These are phyloP conservation scores for Sesia bembeciformis DNA, from an alignment of 2,888 invertebrate species.

Conservation along the genomic window DNA sequence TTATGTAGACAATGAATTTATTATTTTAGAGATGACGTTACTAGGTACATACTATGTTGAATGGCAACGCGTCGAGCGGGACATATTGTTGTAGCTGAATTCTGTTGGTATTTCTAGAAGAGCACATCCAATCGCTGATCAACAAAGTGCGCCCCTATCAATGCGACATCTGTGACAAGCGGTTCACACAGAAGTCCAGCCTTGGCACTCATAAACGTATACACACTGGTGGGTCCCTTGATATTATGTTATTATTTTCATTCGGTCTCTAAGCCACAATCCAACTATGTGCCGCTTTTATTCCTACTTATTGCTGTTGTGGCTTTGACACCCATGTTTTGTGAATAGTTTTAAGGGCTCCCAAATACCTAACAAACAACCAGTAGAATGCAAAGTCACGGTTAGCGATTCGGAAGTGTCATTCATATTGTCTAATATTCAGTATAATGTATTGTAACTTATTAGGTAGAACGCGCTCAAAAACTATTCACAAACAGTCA, in stretches of 20 bases:
- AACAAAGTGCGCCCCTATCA: constrained; percentile 77
- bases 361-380: constrained; percentile 29
- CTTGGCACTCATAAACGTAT: constrained; percentile 87
- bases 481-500: constrained; percentile 74
- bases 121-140: constrained; percentile 77
- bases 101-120: constrained; percentile 75
- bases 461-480: constrained; percentile 66
- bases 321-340: constrained; percentile 67
- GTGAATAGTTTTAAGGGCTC: constrained; percentile 74
- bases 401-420: constrained; percentile 48
- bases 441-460: constrained; percentile 8
- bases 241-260: constrained; percentile 57
- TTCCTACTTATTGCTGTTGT: constrained; percentile 35
- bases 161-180: constrained; percentile 85
- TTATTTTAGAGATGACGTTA: constrained; percentile 55
- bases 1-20: constrained; percentile 64
- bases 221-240: constrained; percentile 80
- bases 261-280: constrained; percentile 67
- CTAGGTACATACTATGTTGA: constrained; percentile 43
- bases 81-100: constrained; percentile 64
- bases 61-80: constrained; percentile 42
- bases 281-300: constrained; percentile 19
- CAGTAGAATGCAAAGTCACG: constrained; percentile 4
- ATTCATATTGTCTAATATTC: constrained; percentile 12
- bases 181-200: constrained; percentile 89